These are phyloP conservation scores for Strigops habroptila DNA, from an alignment of 2,113 vertebrate genomes.

Conservation along the genomic window DNA sequence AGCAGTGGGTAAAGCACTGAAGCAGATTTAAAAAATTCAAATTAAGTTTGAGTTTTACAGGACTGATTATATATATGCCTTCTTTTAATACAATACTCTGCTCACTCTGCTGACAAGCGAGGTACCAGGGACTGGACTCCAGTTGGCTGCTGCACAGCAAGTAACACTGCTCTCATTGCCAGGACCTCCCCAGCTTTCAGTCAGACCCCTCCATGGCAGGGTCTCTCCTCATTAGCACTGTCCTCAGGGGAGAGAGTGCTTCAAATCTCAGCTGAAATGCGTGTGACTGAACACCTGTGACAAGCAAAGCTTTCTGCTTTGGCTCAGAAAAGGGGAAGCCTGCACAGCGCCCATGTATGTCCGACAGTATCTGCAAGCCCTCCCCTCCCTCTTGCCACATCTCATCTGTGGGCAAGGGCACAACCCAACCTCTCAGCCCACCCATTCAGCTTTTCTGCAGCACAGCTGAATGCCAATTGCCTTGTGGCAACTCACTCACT, in stretches of 20 bases:
- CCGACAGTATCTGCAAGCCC: rapidly evolving
- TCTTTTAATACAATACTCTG: not conserved
- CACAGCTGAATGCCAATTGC: not conserved
- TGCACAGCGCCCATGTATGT: rapidly evolving
- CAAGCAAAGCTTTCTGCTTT: not conserved
- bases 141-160: rapidly evolving
- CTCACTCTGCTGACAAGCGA: not conserved
- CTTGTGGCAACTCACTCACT: not conserved
- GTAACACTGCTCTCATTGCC: rapidly evolving
- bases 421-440: not conserved
- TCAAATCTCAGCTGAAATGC: not conserved
- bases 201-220: rapidly evolving
- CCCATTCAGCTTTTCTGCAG: not conserved
- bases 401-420: not conserved
- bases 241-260: not conserved
- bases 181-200: not conserved
- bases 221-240: not conserved
- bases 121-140: not conserved
- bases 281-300: not conserved
- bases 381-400: not conserved
- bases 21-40: not conserved
- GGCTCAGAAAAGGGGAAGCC: not conserved
- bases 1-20: not conserved
- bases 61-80: not conserved
- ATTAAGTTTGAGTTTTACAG: not conserved